These are phyloP conservation scores for Ptychodera flava DNA, from an alignment of 35 echinoderm and acorn worm species.

Conservation along the genomic window DNA sequence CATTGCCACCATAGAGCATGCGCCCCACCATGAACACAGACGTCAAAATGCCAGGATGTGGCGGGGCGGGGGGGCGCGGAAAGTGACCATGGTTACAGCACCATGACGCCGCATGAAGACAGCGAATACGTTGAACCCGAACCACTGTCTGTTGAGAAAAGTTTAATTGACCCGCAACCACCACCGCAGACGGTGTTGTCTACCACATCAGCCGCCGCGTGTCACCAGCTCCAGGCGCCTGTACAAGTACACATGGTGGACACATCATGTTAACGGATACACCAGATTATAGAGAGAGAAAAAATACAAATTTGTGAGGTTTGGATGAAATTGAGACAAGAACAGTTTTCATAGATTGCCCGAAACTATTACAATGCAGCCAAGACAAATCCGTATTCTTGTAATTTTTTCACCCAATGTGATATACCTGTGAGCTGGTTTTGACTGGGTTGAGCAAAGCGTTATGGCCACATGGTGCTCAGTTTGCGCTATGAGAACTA, in stretches of 20 bases:
- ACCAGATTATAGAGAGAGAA: too few relatives aligned
- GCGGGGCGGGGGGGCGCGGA: constrained; percentile 67
- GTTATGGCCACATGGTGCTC: too few relatives aligned
- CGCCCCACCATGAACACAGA: constrained; percentile 80
- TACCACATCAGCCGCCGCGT: not conserved
- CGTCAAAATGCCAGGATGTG: constrained; percentile 74
- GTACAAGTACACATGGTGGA: not conserved
- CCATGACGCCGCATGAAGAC: constrained; percentile 99
- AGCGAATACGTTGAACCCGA: constrained; percentile 94
- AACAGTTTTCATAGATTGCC: too few relatives aligned
- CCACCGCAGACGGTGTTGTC: not conserved
- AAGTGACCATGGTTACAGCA: constrained; percentile 99
- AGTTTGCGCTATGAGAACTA: too few relatives aligned
- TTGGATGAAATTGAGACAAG: not conserved
- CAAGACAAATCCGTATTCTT: too few relatives aligned
- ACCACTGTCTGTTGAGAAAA: constrained; percentile 20
- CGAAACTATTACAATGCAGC: too few relatives aligned
- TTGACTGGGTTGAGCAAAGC: too few relatives aligned
- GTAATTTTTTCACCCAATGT: too few relatives aligned
- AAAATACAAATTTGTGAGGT: not conserved
- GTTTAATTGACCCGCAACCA: not conserved
- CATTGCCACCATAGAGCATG: constrained; percentile 74
- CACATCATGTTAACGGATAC: not conserved
- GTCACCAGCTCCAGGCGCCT: not conserved
- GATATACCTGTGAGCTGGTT: too few relatives aligned